Evolutionary conservation across 2,113 vertebrate genomes (phyloP).

Genomic region (Erythrolamprus reginae): DNA sequence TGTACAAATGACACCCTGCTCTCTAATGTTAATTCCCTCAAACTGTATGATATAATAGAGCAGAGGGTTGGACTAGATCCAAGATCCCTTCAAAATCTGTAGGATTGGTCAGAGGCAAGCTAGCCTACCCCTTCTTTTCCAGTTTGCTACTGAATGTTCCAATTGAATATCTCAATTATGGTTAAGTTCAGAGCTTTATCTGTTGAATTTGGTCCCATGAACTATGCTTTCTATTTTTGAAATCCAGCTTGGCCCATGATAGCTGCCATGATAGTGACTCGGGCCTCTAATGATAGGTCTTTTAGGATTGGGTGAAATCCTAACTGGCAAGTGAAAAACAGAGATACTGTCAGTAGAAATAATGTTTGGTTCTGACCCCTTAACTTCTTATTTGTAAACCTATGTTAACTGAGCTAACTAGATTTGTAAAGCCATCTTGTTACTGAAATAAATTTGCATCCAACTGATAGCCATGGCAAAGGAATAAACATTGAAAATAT

Average conservation of each 20-base stretch:
- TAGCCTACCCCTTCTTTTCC: not conserved
- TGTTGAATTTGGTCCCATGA: not conserved
- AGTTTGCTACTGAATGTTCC: not conserved
- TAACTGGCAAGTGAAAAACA: not conserved
- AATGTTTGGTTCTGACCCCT: not conserved
- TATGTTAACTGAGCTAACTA: not conserved
- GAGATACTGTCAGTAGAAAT: not conserved
- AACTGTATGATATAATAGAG: too few relatives aligned
- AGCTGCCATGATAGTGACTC: not conserved
- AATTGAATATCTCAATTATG: not conserved
- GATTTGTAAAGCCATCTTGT: not conserved
- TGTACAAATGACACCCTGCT: too few relatives aligned
- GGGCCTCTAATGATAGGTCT: not conserved
- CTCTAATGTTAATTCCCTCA: too few relatives aligned
- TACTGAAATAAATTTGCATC: slow-evolving; percentile 15
- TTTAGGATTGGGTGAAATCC: not conserved
- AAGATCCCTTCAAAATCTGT: too few relatives aligned
- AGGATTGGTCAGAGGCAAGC: not conserved
- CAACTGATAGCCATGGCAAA: slow-evolving; percentile 17
- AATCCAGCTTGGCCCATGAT: not conserved
- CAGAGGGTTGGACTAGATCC: too few relatives aligned
- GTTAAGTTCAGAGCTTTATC: not conserved
- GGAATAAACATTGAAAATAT: not conserved
- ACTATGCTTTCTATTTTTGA: not conserved
- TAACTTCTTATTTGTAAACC: not conserved